These are phyloP conservation scores for Cheirogaleus major DNA, from an alignment of 2,797 vertebrate species.

Conservation along the genomic window DNA sequence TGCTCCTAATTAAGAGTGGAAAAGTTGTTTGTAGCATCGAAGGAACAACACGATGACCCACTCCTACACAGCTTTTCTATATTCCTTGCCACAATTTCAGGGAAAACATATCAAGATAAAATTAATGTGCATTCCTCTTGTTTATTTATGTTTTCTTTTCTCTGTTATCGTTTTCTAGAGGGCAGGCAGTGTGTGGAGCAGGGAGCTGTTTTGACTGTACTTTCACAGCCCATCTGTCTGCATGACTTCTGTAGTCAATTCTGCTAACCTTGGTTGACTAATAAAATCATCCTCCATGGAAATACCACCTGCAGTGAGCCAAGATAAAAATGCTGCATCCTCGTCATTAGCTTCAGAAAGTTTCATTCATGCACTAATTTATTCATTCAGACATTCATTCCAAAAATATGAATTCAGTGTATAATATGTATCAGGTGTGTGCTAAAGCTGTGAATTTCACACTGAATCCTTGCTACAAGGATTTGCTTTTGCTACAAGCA, in stretches of 20 bases:
- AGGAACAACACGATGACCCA: conserved; percentile 14
- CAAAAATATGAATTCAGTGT: neutral
- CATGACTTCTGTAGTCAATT: neutral
- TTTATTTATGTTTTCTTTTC: neutral
- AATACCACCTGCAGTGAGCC: neutral
- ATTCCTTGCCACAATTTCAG: neutral
- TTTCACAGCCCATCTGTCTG: neutral
- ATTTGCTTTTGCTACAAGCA: neutral
- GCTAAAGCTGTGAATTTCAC: neutral
- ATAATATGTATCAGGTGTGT: neutral
- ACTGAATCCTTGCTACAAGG: neutral
- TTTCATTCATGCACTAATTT: neutral
- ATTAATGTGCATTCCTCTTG: neutral
- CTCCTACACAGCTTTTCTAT: neutral
- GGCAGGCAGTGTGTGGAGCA: neutral
- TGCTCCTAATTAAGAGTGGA: conserved; percentile 75
- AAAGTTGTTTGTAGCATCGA: conserved; percentile 43
- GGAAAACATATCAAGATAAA: neutral
- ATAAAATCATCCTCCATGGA: neutral
- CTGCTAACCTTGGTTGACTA: neutral
- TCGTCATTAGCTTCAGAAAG: neutral
- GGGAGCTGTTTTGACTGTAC: neutral
- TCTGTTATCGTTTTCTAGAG: neutral
- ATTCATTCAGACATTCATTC: neutral
- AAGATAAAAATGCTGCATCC: neutral